Evolutionary conservation across 2,797 vertebrate genomes (phyloP).

Genomic region (Lagodon rhomboides): DNA sequence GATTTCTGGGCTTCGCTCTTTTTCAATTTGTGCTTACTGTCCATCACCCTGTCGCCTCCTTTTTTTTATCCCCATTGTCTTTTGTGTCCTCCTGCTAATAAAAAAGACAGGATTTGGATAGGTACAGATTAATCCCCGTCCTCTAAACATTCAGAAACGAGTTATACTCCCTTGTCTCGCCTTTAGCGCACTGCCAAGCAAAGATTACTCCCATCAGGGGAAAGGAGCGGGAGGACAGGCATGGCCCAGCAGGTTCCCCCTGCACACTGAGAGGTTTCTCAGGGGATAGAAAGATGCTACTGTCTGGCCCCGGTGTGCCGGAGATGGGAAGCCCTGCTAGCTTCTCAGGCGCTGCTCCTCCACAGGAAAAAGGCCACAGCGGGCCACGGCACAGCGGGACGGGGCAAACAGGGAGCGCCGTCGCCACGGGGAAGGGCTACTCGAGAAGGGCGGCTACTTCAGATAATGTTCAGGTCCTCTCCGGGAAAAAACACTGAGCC

Average conservation of each 20-base stretch:
- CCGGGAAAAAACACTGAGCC: constrained; percentile 10
- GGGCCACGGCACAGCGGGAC: constrained; percentile 55
- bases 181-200: constrained; percentile 42
- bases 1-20: constrained; percentile 37
- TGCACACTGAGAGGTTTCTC: constrained; percentile 42
- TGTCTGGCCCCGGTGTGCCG: constrained; percentile 35
- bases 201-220: constrained; percentile 42
- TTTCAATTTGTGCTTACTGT: constrained; percentile 49
- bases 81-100: constrained; percentile 19
- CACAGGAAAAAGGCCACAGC: constrained; percentile 55
- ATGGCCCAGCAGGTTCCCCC: constrained; percentile 36
- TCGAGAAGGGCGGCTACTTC: constrained; percentile 12
- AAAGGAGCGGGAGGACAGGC: constrained; percentile 23
- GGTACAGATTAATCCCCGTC: constrained; percentile 50
- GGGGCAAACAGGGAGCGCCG: constrained; percentile 17
- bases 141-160: constrained; percentile 43
- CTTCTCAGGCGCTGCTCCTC: constrained; percentile 34
- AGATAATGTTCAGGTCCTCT: constrained; percentile 46
- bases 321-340: constrained; percentile 48
- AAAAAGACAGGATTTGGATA: constrained; percentile 42
- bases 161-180: constrained; percentile 22
- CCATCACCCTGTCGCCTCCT: constrained; percentile 30
- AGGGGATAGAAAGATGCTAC: constrained; percentile 34
- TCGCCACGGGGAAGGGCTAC: constrained; percentile 41
- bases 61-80: background rate